These are phyloP conservation scores for Conchocele bisecta DNA, from an alignment of 2,888 invertebrate genomes.

Conservation along the genomic window DNA sequence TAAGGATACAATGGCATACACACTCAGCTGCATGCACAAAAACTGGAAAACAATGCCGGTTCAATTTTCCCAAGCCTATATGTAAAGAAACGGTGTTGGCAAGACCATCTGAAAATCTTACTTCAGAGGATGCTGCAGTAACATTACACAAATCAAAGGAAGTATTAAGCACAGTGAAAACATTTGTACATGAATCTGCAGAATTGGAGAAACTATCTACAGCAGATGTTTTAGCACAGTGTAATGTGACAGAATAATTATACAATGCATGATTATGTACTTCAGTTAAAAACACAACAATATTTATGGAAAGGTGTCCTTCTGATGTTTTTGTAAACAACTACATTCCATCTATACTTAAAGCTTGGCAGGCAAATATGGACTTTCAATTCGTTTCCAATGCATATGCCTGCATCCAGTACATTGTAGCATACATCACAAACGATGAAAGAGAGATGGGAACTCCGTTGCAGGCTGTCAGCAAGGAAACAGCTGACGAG, in stretches of 20 bases:
- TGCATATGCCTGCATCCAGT: constrained; percentile 24
- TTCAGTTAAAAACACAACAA: background rate
- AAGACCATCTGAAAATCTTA: too few species aligned
- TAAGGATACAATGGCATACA: constrained; percentile 10
- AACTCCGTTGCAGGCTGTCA: background rate
- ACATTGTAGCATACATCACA: constrained; percentile 13
- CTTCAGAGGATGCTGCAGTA: too few species aligned
- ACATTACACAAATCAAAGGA: constrained; percentile 6
- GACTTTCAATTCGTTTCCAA: constrained; percentile 11
- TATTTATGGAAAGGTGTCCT: background rate
- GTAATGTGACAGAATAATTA: background rate
- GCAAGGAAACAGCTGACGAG: background rate
- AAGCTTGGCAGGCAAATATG: constrained; percentile 14
- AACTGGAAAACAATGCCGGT: background rate
- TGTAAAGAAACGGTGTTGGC: too few species aligned
- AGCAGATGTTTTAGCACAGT: constrained; percentile 8
- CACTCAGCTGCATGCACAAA: constrained; percentile 17
- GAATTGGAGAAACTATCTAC: background rate
- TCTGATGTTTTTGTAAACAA: constrained; percentile 13
- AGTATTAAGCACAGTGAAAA: background rate
- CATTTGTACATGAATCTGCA: background rate
- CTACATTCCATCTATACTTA: constrained; percentile 1
- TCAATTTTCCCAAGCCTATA: too few species aligned
- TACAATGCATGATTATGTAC: background rate
- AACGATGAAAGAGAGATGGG: constrained; percentile 19